These are phyloP conservation scores for Apantesis nais DNA, from an alignment of 2,888 invertebrate species.

Conservation along the genomic window DNA sequence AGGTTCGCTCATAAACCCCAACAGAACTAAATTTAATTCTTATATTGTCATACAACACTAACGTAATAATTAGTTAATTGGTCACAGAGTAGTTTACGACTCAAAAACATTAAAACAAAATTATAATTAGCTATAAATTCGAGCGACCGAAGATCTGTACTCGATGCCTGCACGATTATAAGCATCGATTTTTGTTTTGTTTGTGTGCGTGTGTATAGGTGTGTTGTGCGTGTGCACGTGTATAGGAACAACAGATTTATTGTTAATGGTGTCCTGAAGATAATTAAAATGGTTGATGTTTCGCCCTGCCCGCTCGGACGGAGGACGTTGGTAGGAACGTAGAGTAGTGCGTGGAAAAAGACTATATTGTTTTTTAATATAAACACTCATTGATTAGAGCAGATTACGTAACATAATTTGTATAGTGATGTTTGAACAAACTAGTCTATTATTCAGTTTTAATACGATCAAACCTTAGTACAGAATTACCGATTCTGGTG, in stretches of 20 bases:
- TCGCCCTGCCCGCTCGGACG: conserved; percentile 71
- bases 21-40: conserved; percentile 34
- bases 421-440: neutral
- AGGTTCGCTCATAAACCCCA: conserved; percentile 10
- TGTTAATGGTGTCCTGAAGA: conserved; percentile 84
- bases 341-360: conserved; percentile 57
- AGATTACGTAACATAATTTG: neutral
- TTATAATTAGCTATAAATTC: conserved; percentile 81
- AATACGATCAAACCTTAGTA: neutral
- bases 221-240: conserved; percentile 54
- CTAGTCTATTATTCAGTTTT: neutral
- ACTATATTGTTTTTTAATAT: neutral
- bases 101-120: conserved; percentile 72
- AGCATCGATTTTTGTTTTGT: conserved; percentile 58
- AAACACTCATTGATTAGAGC: neutral
- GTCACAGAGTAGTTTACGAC: conserved; percentile 78
- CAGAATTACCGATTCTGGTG: neutral
- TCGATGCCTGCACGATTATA: conserved; percentile 60
- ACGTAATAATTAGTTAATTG: conserved; percentile 76
- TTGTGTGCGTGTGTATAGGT: conserved; percentile 29
- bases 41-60: conserved; percentile 48
- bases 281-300: conserved; percentile 86
- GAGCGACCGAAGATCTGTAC: conserved; percentile 69
- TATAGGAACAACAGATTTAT: conserved; percentile 82
- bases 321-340: conserved; percentile 61